Evolutionary conservation across 2,888 invertebrate genomes (phyloP).

Genomic region (Holacanthella duospinosa): DNA sequence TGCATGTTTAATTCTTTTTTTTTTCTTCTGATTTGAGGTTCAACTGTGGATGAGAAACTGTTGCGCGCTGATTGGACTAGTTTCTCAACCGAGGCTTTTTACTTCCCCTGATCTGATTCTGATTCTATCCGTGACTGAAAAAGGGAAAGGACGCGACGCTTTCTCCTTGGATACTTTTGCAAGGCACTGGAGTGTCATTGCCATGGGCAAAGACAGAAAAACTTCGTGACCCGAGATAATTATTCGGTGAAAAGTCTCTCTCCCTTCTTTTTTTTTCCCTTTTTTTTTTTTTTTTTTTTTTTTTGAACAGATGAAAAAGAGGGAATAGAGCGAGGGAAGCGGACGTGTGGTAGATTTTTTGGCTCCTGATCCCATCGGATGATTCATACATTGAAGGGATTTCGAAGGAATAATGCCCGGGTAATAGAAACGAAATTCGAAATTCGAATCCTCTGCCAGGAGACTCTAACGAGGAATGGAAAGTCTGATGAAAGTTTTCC

Average conservation of each 20-base stretch:
- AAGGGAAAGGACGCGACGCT: not conserved
- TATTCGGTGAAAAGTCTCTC: conserved; percentile 15
- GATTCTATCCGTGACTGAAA: not conserved
- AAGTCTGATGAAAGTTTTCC: not conserved
- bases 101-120: not conserved
- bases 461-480: not conserved
- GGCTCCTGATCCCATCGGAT: conserved; percentile 12
- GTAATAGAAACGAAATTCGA: not conserved
- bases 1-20: not conserved
- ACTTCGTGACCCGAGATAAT: conserved; percentile 21
- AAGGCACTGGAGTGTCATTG: not conserved
- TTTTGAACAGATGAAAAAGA: conserved; percentile 12
- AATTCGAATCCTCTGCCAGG: too few relatives aligned
- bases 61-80: not conserved
- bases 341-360: not conserved
- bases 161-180: not conserved
- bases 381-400: conserved; percentile 6
- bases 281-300: conserved; percentile 11
- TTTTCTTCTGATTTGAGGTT: not conserved
- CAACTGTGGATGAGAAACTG: not conserved
- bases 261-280: conserved; percentile 8
- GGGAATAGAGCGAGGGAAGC: conserved; percentile 11
- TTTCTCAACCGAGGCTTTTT: not conserved
- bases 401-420: not conserved
- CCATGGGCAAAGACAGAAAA: not conserved